Base-by-base conservation (phyloP, 2,113 vertebrate genomes). In the Perca schrenkii region DNA sequence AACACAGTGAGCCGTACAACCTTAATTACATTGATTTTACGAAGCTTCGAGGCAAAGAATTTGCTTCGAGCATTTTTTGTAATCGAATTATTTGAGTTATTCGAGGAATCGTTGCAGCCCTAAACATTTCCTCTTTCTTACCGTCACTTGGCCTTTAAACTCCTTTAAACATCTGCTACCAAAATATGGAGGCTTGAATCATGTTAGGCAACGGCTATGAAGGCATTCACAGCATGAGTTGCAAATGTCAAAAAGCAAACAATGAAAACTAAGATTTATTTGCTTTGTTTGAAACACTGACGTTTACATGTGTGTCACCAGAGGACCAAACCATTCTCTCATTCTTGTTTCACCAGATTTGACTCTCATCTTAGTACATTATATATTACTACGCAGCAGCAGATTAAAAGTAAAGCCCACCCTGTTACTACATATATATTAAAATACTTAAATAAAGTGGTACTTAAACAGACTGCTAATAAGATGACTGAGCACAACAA, bases 121-220 rank as follows among this genome's bases (percentile, higher is more conserved):
- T n/a, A n/a, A 28, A 58, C 15, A 14, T 66, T 43, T 31, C 68
- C 64, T 65, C 22, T 69, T 53, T 78, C 57, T 63, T 52, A 13
- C 54, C 15, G 25, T 34, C 19, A 36, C 25, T 43, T 31, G 36
- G 57, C 81, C 50, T 60, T 17, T 56, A 22, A 75, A 61, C 57
- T 65, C n/a, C 46, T 43, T 40, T 21, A 40, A 46, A 56, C 54
- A 79, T 73, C 75, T 84, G 74, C 46, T 79, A 12, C 15, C 21
- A 49, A 60, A 67, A 49, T 67, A 19, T 61, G 16, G 17, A 72
- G 28, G 67, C 21, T 58, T 63, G 17, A 60, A 62, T 34, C 31
- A 19, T 25, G 34, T 56, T 49, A 47, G 49, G 25, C 47, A 66
- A 68, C 5, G 25, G n/a, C 61, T 74, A 19, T 12, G 21, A 17